Percentiles rank a stretch among this genome's conserved stretches.
These are phyloP conservation scores for Myoxocephalus aenaeus DNA, from an alignment of 2,797 vertebrate species.

Conservation along the genomic window DNA sequence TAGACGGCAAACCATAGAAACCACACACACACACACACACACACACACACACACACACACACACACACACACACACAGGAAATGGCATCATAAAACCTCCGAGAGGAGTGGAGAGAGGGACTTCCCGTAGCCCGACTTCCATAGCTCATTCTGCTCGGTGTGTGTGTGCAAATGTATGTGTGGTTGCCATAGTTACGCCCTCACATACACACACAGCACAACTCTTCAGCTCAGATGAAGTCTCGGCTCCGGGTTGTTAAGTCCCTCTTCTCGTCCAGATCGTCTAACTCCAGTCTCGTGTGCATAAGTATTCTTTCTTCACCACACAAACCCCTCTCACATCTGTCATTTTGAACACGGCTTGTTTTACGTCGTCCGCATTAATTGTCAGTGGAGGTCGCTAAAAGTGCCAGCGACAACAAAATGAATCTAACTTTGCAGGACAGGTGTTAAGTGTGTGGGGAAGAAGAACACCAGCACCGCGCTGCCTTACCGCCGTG, in stretches of 20 bases:
- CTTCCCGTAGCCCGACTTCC: conserved; percentile 67
- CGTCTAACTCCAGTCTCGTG: conserved; percentile 17
- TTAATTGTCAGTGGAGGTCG: background rate
- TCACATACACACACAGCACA: conserved; percentile 29
- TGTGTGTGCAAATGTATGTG: conserved; percentile 20
- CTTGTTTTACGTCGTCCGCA: background rate
- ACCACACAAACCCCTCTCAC: background rate
- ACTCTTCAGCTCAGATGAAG: background rate
- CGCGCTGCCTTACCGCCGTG: conserved; percentile 53
- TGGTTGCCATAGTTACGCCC: conserved; percentile 39
- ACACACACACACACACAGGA: conserved; percentile 50
- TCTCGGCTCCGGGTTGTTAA: background rate
- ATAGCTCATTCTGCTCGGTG: conserved; percentile 23
- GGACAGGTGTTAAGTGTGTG: conserved; percentile 11
- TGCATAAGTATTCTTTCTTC: conserved; percentile 1
- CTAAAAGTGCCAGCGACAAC: background rate
- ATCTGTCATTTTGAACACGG: background rate
- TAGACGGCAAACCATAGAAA: conserved; percentile 51
- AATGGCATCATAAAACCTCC: conserved; percentile 71
- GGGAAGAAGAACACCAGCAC: background rate
- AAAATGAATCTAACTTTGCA: background rate
- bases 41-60: conserved; percentile 25
- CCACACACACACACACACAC: conserved; percentile 40
- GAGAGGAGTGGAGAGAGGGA: conserved; percentile 58
- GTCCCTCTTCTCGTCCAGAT: conserved; percentile 7